Percentiles rank a stretch among this genome's conserved stretches.
Conservation (phyloP, 2,797 vertebrate species). For the Mormyrops boulengeri region DNA sequence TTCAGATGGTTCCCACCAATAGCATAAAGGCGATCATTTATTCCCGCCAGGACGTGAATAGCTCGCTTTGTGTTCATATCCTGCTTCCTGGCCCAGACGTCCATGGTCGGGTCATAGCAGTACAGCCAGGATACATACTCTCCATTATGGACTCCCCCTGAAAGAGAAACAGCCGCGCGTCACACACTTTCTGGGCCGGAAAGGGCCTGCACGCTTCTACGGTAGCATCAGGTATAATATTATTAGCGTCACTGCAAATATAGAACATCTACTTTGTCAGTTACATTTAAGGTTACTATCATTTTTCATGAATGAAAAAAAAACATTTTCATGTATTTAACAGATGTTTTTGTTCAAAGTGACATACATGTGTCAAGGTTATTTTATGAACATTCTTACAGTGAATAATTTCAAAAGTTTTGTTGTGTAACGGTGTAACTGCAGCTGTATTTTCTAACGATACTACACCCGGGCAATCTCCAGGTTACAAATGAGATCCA, state of each 20-base stretch:
- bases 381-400: not conserved
- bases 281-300: not conserved
- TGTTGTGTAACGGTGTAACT: not conserved
- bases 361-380: not conserved
- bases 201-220: not conserved
- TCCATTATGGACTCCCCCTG: conserved; percentile 97
- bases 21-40: conserved; percentile 96
- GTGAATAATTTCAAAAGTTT: not conserved
- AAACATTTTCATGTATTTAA: not conserved
- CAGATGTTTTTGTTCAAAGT: not conserved
- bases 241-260: not conserved
- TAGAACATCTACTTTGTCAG: not conserved
- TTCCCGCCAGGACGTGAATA: conserved; percentile 92
- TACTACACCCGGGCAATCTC: not conserved
- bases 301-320: not conserved
- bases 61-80: conserved; percentile 99
- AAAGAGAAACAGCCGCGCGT: conserved; percentile 31
- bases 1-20: conserved; percentile 99
- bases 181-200: not conserved
- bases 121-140: conserved; percentile 99
- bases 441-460: not conserved
- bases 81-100: conserved; percentile 97
- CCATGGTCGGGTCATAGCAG: conserved; percentile 96
- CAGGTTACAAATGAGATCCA: not conserved
- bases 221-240: not conserved